Evolutionary conservation across 2,888 invertebrate genomes (phyloP), one percentile per base, ranked within the genome.

Genomic region (Chrysolina americana): DNA sequence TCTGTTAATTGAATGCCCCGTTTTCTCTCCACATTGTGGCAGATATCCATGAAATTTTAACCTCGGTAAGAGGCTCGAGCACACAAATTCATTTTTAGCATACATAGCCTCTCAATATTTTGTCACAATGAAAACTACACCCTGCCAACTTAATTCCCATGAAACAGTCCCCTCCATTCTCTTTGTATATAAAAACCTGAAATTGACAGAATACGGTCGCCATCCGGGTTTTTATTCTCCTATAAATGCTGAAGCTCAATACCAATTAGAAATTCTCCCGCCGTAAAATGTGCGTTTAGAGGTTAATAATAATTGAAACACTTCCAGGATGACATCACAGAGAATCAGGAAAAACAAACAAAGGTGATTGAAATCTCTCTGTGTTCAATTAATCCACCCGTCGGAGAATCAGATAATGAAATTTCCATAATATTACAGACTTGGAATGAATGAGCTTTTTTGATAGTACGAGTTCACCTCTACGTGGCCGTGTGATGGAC

Each of bases 221-320:
- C 59, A 28, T 59, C 28, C 28, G 15, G 28, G 15, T 28, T 59
- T n/a, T 9, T n/a, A 0, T 19, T n/a, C 10, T 59, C 28, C 28
- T 28, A 59, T 15, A 36, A 28, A n/a, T 59, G 21, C 53, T 11
- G 11, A 28, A 28, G 59, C 59, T 0, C n/a, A 28, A 59, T 59
- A 28, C 59, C n/a, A 15, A 59, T 59, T 59, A 59, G n/a, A 28
- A 0, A 15, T 59, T 36, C 15, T 59, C 59, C n/a, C 59, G 5
- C 9, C 59, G 59, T 15, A 28, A 59, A 59, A 8, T 59, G n/a
- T 59, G 36, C 28, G 28, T 28, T n/a, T 28, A 36, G 36, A 53
- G n/a, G 59, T 59, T 59, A 36, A 59, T 59, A 59, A 59, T 59
- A 59, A 59, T 59, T 36, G n/a, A 59, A 59, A 28, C 59, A 59